Percentiles rank a stretch among this genome's conserved stretches.
These are phyloP conservation scores for Trissoscelio sp. DNA, from an alignment of 2,888 invertebrate genomes.

Conservation along the genomic window DNA sequence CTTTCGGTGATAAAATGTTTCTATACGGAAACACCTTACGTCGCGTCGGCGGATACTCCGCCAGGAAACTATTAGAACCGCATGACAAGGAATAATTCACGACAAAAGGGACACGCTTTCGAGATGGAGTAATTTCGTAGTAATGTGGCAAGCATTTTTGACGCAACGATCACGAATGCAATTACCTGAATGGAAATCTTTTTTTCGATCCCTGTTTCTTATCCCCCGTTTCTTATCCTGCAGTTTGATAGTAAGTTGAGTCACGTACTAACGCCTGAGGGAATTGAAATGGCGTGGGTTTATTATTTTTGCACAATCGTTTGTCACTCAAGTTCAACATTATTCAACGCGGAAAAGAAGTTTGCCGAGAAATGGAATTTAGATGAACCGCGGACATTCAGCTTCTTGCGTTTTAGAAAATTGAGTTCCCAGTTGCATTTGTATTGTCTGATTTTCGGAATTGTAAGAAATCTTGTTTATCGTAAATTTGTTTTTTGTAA, in stretches of 20 bases:
- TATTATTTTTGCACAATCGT: slow-evolving; percentile 51
- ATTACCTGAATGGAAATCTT: slow-evolving; percentile 30
- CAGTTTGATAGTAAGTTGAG: slow-evolving; percentile 5
- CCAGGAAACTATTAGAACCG: slow-evolving; percentile 74
- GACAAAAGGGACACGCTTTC: slow-evolving; percentile 39
- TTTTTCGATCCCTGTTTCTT: slow-evolving; percentile 11
- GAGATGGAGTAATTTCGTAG: slow-evolving; percentile 23
- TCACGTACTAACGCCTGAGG: slow-evolving; percentile 9
- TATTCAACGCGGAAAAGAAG: slow-evolving; percentile 30
- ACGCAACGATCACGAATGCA: slow-evolving; percentile 16
- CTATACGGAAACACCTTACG: slow-evolving; percentile 76
- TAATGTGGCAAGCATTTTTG: slow-evolving; percentile 34
- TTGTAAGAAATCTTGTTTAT: no score
- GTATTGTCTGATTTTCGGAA: slow-evolving; percentile 18
- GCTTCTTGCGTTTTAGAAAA: not conserved
- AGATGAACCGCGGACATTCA: slow-evolving; percentile 30
- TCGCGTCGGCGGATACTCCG: slow-evolving; percentile 72
- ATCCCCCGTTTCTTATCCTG: not conserved
- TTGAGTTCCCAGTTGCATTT: no score
- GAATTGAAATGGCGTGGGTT: slow-evolving; percentile 28
- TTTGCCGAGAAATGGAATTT: slow-evolving; percentile 31
- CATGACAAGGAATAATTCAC: slow-evolving; percentile 72
- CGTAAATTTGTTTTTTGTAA: no score
- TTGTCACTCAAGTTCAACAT: slow-evolving; percentile 46
- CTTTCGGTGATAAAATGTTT: slow-evolving; percentile 80